These are phyloP conservation scores for Lophura nycthemera DNA, from an alignment of 2,113 vertebrate species.

Conservation along the genomic window DNA sequence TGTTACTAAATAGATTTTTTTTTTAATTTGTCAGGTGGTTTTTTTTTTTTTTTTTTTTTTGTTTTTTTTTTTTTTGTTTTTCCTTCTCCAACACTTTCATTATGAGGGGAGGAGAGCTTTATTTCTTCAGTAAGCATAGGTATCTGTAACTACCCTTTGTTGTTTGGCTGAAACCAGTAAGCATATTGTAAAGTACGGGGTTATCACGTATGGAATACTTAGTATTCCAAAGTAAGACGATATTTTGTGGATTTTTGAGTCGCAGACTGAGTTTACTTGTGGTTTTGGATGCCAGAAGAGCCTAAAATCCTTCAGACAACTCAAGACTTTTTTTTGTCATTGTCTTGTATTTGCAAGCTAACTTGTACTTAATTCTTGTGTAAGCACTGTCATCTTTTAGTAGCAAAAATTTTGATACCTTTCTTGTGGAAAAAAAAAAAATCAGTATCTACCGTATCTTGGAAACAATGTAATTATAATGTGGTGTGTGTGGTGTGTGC, in stretches of 20 bases:
- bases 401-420: conserved; percentile 86
- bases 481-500: conserved; percentile 74
- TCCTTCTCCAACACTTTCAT: conserved; percentile 35
- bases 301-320: conserved; percentile 79
- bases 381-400: conserved; percentile 90
- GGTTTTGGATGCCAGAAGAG: conserved; percentile 80
- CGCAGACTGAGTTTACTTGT: conserved; percentile 75
- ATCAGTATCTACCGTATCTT: conserved; percentile 82
- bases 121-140: conserved; percentile 73
- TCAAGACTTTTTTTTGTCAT: conserved; percentile 79
- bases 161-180: conserved; percentile 73
- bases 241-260: conserved; percentile 79
- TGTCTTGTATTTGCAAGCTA: conserved; percentile 85
- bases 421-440: conserved; percentile 77
- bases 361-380: conserved; percentile 85
- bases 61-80: background rate
- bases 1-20: conserved; percentile 49
- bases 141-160: conserved; percentile 72
- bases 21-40: conserved; percentile 6
- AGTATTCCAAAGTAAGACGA: conserved; percentile 66
- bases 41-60: background rate
- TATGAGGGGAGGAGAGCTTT: conserved; percentile 72
- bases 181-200: conserved; percentile 77
- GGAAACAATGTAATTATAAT: conserved; percentile 82
- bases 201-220: conserved; percentile 72